Conservation (phyloP, 2,888 invertebrate genomes). For the Idaea biselata region DNA sequence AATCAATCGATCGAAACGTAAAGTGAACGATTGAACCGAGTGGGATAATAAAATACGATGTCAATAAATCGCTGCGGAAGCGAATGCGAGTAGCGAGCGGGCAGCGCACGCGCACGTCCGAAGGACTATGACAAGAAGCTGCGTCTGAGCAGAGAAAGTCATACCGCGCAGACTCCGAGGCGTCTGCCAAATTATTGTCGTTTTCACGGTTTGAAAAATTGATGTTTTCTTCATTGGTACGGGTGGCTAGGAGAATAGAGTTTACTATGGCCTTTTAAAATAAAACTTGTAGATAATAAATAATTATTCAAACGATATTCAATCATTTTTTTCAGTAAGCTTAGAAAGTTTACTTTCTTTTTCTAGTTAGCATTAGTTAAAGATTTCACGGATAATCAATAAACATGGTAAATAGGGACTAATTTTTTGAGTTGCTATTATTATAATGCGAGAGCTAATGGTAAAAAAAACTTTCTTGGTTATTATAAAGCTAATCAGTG, state of each 20-base stretch:
- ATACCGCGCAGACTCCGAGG: slow-evolving; percentile 74
- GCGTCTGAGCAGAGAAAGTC: slow-evolving; percentile 74
- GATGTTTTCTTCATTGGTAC: slow-evolving; percentile 65
- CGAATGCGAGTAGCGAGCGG: slow-evolving; percentile 43
- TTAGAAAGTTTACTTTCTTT: slow-evolving; percentile 17
- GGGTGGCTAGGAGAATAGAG: slow-evolving; percentile 50
- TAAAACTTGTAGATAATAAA: slow-evolving; percentile 25
- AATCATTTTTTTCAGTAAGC: slow-evolving; percentile 17
- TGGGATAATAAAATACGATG: slow-evolving; percentile 34
- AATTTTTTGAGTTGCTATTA: slow-evolving; percentile 12
- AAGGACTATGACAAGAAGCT: slow-evolving; percentile 58
- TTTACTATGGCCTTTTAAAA: slow-evolving; percentile 28
- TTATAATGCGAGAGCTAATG: too few relatives aligned
- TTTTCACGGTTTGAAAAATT: slow-evolving; percentile 71
- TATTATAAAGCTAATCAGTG: not conserved
- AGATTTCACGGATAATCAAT: slow-evolving; percentile 14
- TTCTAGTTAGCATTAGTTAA: slow-evolving; percentile 8
- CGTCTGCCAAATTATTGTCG: slow-evolving; percentile 71
- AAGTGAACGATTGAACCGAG: slow-evolving; percentile 32
- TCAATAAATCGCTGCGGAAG: slow-evolving; percentile 39
- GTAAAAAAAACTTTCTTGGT: not conserved
- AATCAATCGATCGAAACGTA: slow-evolving; percentile 34
- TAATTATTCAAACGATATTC: slow-evolving; percentile 6
- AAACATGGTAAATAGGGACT: slow-evolving; percentile 10
- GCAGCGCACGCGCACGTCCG: slow-evolving; percentile 59